Percentiles rank a stretch among this genome's conserved stretches.
These are phyloP conservation scores for Scarus forsteni DNA, from an alignment of 2,797 vertebrate genomes.

Conservation along the genomic window DNA sequence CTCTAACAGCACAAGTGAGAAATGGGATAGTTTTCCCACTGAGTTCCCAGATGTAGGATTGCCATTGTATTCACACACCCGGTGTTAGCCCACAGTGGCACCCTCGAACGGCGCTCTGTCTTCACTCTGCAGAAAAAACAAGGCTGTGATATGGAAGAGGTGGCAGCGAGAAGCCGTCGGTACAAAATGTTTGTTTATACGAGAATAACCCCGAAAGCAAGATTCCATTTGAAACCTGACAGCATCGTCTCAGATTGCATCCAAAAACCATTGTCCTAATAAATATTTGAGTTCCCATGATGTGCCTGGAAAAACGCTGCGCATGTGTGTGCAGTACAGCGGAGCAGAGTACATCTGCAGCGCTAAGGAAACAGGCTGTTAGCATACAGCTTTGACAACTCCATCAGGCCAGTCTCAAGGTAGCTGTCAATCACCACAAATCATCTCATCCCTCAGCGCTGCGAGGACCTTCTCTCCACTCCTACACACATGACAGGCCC, in stretches of 20 bases:
- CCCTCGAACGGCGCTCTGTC: conserved; percentile 67
- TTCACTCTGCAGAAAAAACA: conserved; percentile 74
- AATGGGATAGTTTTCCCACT: conserved; percentile 83
- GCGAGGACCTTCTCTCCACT: conserved; percentile 90
- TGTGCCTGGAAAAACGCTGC: conserved; percentile 46
- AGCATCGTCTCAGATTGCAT: conserved; percentile 69
- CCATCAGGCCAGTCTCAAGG: conserved; percentile 98
- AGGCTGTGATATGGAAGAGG: conserved; percentile 69
- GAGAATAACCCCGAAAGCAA: conserved; percentile 56
- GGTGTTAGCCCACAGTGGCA: conserved; percentile 71
- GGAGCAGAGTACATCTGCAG: conserved; percentile 86
- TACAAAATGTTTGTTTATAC: conserved; percentile 76
- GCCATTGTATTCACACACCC: conserved; percentile 78
- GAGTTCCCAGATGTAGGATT: conserved; percentile 84
- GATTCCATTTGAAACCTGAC: conserved; percentile 67
- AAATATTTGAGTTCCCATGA: conserved; percentile 80
- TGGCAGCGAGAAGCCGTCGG: conserved; percentile 66
- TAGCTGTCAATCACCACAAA: conserved; percentile 99
- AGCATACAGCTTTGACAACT: conserved; percentile 94
- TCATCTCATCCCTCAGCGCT: conserved; percentile 93
- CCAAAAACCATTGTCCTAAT: conserved; percentile 65
- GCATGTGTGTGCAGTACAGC: conserved; percentile 78
- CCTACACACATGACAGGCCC: conserved; percentile 91
- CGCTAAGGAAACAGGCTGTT: conserved; percentile 85
- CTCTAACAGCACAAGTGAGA: conserved; percentile 78